phyloP scores from a whole-genome alignment of 2,888 invertebrate genomes.

The Beris chalybata region DNA sequence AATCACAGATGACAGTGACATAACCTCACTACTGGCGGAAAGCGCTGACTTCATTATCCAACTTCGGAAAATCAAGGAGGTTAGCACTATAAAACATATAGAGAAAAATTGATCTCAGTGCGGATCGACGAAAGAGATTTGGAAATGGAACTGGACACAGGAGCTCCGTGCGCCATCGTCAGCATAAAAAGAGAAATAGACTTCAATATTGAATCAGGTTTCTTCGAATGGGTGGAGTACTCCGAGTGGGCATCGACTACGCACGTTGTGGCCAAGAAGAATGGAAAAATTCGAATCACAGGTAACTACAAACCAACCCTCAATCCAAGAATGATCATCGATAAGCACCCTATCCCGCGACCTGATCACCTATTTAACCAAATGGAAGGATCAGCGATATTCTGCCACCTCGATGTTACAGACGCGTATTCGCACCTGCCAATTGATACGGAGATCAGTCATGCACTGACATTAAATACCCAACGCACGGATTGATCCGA shows the following conservation, averaged over 20 bases:
- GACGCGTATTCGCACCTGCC: conserved; percentile 37
- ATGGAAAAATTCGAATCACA: conserved; percentile 33
- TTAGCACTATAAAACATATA: too few relatives aligned
- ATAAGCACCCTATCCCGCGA: conserved; percentile 33
- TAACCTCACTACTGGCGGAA: too few relatives aligned
- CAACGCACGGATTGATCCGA: conserved; percentile 33
- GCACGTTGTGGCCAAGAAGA: conserved; percentile 31
- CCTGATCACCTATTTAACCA: conserved; percentile 32
- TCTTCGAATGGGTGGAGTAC: conserved; percentile 7
- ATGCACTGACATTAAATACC: conserved; percentile 32
- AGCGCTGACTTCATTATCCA: too few relatives aligned
- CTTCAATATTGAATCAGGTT: conserved; percentile 33
- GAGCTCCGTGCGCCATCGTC: too few relatives aligned
- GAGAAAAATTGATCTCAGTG: too few relatives aligned
- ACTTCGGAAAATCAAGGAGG: too few relatives aligned
- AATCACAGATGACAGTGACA: too few relatives aligned
- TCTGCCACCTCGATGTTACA: conserved; percentile 34
- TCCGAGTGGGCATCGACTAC: conserved; percentile 37
- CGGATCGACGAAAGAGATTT: too few relatives aligned
- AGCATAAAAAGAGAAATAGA: conserved; percentile 2
- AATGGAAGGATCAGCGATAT: conserved; percentile 20
- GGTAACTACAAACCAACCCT: conserved; percentile 35
- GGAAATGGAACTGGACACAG: too few relatives aligned
- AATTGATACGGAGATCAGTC: conserved; percentile 33
- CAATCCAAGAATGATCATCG: conserved; percentile 34